Evolutionary conservation across 2,888 invertebrate genomes (phyloP), one percentile per base, ranked within the genome.

Genomic region (Heliconius charithonia): DNA sequence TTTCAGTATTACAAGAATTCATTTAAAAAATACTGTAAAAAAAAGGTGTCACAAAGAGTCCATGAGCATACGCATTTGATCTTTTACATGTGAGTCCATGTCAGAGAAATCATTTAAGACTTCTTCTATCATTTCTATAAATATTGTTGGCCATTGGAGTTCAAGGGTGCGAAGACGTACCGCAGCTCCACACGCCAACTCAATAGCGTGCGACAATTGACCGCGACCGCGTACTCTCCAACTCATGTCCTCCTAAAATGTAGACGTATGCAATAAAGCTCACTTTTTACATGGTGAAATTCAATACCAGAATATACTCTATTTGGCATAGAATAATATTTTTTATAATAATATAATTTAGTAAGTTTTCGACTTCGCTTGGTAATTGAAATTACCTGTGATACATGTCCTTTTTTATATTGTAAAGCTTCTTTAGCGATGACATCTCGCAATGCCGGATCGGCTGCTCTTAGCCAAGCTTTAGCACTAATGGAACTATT

Each of bases 341-440:
- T 51, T 19, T 19, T 7, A 19, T 51, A 22, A 22, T 51, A 6
- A 51, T 51, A 19, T 22, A 51, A 51, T 51, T 51, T 19, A 19
- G 51, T 19, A 51, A 51, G 51, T 51, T 6, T 51, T 19, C 19
- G 2, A 51, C 6, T 51, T 51, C 51, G 51, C 19, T 41, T 32
- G 0, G 37, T 22, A 62, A 25, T 63, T 29, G n/a, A 13, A 65
- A 6, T 81, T 85, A 95, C 95, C 91, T 95, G 95, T 3, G 95
- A 95, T 16, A 94, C 89, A 79, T 95, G 94, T 32, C 96, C 96
- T 87, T 96, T 96, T 84, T 97, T 96, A 96, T 97, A 98, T 84
- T 98, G 98, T 69, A 98, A 89, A 2, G 98, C 98, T 92, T 98
- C 98, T 89, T 98, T 98, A 76, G 97, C 97, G 75, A 98, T 97